phyloP scores from a whole-genome alignment of 2,797 vertebrate genomes.

The Syngnathus acus region DNA sequence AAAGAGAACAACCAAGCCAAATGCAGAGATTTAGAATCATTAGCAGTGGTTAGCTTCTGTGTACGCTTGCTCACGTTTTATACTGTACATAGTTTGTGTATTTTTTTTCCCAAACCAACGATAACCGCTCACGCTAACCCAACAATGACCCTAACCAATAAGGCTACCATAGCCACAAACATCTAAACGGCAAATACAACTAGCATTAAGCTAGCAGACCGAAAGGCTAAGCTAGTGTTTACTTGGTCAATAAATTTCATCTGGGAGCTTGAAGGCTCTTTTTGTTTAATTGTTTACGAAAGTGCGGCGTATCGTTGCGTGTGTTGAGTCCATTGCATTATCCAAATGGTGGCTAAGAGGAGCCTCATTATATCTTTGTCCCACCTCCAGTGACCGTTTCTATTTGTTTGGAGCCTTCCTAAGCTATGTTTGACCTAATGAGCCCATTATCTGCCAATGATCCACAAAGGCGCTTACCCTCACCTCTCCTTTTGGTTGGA shows the following conservation, averaged over 20 bases:
- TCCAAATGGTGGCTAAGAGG: slow-evolving; percentile 3
- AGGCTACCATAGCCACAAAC: neutral
- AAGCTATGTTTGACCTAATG: slow-evolving; percentile 72
- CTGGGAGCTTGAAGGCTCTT: too few relatives aligned
- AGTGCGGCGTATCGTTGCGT: too few relatives aligned
- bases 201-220: too few relatives aligned
- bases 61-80: neutral
- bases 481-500: slow-evolving; percentile 36
- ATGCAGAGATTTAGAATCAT: neutral
- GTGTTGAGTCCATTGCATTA: too few relatives aligned
- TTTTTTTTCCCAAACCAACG: neutral
- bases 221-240: too few relatives aligned
- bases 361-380: slow-evolving; percentile 73
- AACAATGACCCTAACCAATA: neutral
- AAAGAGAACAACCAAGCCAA: slow-evolving; percentile 65
- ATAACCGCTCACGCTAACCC: neutral
- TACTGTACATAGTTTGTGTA: neutral
- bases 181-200: neutral
- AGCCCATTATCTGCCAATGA: slow-evolving; percentile 77
- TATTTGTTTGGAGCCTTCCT: slow-evolving; percentile 75
- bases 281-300: too few relatives aligned
- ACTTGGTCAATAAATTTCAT: too few relatives aligned
- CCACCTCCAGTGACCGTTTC: slow-evolving; percentile 58
- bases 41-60: slow-evolving; percentile 2
- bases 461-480: slow-evolving; percentile 68